Evolutionary conservation across 2,888 invertebrate species (phyloP).

Genomic region (Laothoe populi): DNA sequence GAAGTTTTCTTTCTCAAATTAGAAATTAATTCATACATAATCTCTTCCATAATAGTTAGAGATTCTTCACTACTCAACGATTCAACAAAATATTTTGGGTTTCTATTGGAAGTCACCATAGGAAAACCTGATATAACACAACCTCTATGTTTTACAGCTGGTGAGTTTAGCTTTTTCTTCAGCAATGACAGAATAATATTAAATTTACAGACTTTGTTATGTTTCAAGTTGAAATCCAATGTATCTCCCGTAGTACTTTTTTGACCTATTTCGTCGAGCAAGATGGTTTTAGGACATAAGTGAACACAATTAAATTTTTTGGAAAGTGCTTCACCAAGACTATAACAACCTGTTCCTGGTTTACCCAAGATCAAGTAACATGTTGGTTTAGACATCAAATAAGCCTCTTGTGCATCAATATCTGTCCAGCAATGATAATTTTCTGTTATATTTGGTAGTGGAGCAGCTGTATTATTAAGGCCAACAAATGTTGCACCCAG

Average conservation of each 20-base stretch:
- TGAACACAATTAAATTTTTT: slow-evolving; percentile 84
- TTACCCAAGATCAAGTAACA: slow-evolving; percentile 86
- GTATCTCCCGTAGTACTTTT: slow-evolving; percentile 82
- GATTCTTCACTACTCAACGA: slow-evolving; percentile 65
- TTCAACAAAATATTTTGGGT: slow-evolving; percentile 46
- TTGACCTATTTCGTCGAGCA: slow-evolving; percentile 85
- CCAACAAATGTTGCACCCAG: slow-evolving; percentile 69
- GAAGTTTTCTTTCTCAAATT: slow-evolving; percentile 62
- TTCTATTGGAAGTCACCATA: slow-evolving; percentile 75
- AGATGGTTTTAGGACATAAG: slow-evolving; percentile 82
- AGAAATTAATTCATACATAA: slow-evolving; percentile 57
- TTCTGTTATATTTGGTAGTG: slow-evolving; percentile 47
- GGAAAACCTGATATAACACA: slow-evolving; percentile 88
- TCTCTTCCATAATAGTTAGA: slow-evolving; percentile 47
- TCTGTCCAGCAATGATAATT: slow-evolving; percentile 76
- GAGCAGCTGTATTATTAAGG: slow-evolving; percentile 64
- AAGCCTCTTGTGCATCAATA: slow-evolving; percentile 77
- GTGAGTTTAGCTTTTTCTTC: slow-evolving; percentile 76
- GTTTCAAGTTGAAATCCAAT: slow-evolving; percentile 83
- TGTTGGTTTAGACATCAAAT: slow-evolving; percentile 78
- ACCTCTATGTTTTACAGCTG: slow-evolving; percentile 84
- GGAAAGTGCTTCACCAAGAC: slow-evolving; percentile 83
- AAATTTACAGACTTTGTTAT: slow-evolving; percentile 77
- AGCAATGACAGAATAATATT: slow-evolving; percentile 81
- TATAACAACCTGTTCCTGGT: slow-evolving; percentile 79